A percentile compares a stretch with the other conserved stretches of the same genome.
phyloP scores from a whole-genome alignment of 2,113 vertebrate genomes.

The Corydoras sp. region DNA sequence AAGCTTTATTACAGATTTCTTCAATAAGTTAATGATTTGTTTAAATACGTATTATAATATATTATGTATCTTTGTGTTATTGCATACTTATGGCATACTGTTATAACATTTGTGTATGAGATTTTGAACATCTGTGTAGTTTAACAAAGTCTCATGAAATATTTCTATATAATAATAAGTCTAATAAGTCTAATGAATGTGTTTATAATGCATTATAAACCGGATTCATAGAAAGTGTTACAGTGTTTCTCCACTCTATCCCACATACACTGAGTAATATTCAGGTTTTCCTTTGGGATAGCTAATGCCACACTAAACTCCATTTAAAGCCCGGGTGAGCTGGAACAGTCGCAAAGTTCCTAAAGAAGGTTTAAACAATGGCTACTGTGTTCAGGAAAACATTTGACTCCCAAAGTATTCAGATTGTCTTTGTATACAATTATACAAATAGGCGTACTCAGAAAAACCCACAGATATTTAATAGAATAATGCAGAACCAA shows the following conservation, averaged over 20 bases:
- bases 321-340: conserved; percentile 10
- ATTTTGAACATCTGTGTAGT: no score
- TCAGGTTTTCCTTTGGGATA: conserved; percentile 3
- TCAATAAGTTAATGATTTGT: no score
- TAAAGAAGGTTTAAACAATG: conserved; percentile 37
- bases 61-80: no score
- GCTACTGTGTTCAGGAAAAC: conserved; percentile 26
- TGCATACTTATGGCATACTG: no score
- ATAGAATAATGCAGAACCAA: no score
- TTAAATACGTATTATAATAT: no score
- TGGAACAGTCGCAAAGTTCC: conserved; percentile 16
- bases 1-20: no score
- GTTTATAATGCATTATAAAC: neutral
- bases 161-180: no score
- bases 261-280: conserved; percentile 8
- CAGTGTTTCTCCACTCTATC: neutral
- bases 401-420: conserved; percentile 38
- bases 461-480: conserved; percentile 8
- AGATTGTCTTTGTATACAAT: conserved; percentile 11
- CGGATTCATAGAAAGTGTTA: neutral
- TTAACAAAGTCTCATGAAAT: no score
- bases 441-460: conserved; percentile 12
- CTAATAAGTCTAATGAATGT: no score
- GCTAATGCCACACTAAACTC: conserved; percentile 20
- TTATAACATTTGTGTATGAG: no score